phyloP scores from a whole-genome alignment of 2,888 invertebrate genomes.

The Hoplodrina ambigua region DNA sequence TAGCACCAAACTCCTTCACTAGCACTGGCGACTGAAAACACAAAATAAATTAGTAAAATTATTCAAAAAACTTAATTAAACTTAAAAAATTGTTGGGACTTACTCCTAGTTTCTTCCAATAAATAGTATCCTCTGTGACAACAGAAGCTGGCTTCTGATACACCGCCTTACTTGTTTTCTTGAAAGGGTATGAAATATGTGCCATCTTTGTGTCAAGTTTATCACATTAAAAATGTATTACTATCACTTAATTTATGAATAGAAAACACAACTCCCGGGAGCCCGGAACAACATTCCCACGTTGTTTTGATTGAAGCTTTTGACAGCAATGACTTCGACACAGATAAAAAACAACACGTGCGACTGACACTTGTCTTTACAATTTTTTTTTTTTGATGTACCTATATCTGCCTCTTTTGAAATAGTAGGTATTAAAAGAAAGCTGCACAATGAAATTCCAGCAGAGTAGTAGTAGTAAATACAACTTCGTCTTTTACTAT shows the following conservation, averaged over 20 bases:
- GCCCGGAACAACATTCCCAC: constrained; percentile 43
- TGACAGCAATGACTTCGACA: constrained; percentile 14
- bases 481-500: too few relatives aligned
- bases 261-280: neutral
- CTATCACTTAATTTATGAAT: constrained; percentile 29
- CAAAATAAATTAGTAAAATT: constrained; percentile 20
- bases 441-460: too few relatives aligned
- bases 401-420: too few relatives aligned
- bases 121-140: constrained; percentile 94
- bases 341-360: constrained; percentile 36
- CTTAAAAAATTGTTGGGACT: constrained; percentile 67
- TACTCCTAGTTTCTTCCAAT: constrained; percentile 97
- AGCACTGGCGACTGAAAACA: constrained; percentile 93
- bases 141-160: constrained; percentile 92
- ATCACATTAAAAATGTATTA: constrained; percentile 3
- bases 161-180: constrained; percentile 93
- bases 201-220: constrained; percentile 72
- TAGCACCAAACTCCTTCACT: constrained; percentile 97
- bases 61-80: neutral
- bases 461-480: too few relatives aligned
- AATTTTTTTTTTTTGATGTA: too few relatives aligned
- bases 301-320: constrained; percentile 62
- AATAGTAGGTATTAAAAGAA: neutral
- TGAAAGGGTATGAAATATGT: constrained; percentile 90
- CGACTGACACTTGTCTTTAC: constrained; percentile 14